These are phyloP conservation scores for Brachypterus glaber DNA, from an alignment of 2,888 invertebrate genomes.

Conservation along the genomic window DNA sequence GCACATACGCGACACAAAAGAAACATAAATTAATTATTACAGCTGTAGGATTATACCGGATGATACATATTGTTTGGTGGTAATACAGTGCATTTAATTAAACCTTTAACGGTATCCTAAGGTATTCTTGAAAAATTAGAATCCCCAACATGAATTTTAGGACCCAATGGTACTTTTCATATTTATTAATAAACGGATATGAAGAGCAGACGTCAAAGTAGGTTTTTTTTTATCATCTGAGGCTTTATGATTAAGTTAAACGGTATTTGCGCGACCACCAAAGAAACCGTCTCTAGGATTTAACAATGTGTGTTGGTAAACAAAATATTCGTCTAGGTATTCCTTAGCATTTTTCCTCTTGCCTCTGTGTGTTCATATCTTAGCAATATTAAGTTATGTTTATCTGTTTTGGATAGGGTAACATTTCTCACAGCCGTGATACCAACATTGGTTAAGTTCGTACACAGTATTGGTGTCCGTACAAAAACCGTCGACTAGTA, in stretches of 20 bases:
- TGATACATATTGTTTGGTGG: slow-evolving; percentile 13
- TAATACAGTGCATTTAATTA: slow-evolving; percentile 14
- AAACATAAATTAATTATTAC: slow-evolving; percentile 25
- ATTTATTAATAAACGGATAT: slow-evolving; percentile 28
- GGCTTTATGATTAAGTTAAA: slow-evolving; percentile 19
- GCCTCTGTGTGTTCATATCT: slow-evolving; percentile 7
- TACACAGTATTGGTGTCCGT: too few species aligned
- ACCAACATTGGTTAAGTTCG: slow-evolving; percentile 11
- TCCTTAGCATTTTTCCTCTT: slow-evolving; percentile 2
- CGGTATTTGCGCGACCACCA: slow-evolving; percentile 25
- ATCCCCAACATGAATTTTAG: slow-evolving; percentile 11
- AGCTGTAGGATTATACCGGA: slow-evolving; percentile 11
- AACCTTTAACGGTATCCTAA: slow-evolving; percentile 9
- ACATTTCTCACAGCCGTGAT: too few species aligned
- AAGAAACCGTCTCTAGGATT: slow-evolving; percentile 24
- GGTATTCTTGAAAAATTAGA: slow-evolving; percentile 12
- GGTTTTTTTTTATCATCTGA: slow-evolving; percentile 20
- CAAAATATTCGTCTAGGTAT: not conserved
- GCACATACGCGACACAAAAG: slow-evolving; percentile 29
- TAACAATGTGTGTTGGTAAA: slow-evolving; percentile 8
- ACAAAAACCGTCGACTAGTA: too few species aligned
- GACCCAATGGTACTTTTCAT: slow-evolving; percentile 25
- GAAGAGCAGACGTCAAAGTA: slow-evolving; percentile 25
- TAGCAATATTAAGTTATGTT: slow-evolving; percentile 6
- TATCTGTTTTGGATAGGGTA: too few species aligned